Percentiles rank a stretch among this genome's conserved stretches.
Conservation (phyloP, 2,797 vertebrate species). For the Hylomyscus alleni region DNA sequence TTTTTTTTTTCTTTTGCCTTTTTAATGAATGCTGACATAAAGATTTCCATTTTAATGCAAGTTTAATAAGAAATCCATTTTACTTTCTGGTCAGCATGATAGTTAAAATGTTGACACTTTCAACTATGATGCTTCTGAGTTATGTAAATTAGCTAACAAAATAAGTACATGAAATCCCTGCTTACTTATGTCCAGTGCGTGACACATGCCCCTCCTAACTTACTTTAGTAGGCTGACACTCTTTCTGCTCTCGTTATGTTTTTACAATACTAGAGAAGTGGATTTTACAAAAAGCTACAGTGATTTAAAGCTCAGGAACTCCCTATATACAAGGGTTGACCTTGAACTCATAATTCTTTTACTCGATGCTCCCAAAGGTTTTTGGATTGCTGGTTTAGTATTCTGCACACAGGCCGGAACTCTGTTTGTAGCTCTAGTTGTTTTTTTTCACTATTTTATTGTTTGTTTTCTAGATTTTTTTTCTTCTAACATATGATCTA, state of each 20-base stretch:
- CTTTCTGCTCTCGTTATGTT: background rate
- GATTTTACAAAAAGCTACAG: background rate
- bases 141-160: conserved; percentile 44
- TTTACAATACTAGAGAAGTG: background rate
- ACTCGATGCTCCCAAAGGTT: background rate
- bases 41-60: conserved; percentile 71
- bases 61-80: conserved; percentile 64
- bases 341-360: background rate
- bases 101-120: conserved; percentile 45
- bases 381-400: background rate
- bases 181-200: background rate
- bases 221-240: background rate
- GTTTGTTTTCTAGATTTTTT: background rate
- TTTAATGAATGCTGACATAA: conserved; percentile 70
- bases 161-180: background rate
- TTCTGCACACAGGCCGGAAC: background rate
- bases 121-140: background rate
- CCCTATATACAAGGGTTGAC: background rate
- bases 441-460: background rate
- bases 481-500: background rate
- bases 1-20: conserved; percentile 65
- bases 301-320: background rate
- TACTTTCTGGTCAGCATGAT: conserved; percentile 49
- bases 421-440: background rate
- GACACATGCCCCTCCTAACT: background rate